Conservation (phyloP, 2,113 vertebrate genomes). For the Sinocyclocheilus grahami region DNA sequence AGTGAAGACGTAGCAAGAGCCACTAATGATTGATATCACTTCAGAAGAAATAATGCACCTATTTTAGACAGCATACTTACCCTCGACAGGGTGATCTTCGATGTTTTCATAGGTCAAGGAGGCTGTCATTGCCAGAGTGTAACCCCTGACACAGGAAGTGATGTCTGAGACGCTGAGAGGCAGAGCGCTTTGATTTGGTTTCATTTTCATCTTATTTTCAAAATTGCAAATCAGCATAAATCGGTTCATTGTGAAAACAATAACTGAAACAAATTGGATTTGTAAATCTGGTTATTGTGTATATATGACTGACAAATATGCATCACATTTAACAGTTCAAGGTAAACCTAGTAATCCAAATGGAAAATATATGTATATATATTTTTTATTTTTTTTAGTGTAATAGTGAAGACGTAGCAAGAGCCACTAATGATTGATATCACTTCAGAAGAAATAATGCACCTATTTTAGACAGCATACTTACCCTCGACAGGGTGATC, state of each 20-base stretch:
- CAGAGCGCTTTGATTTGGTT: slow-evolving; percentile 65
- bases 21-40: background rate
- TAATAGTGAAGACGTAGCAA: background rate
- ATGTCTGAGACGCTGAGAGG: slow-evolving; percentile 86
- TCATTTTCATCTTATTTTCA: background rate
- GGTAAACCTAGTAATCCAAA: background rate
- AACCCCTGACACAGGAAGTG: slow-evolving; percentile 90
- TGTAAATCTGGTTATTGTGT: background rate
- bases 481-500: slow-evolving; percentile 87
- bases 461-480: slow-evolving; percentile 27
- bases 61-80: slow-evolving; percentile 67
- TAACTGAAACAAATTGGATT: background rate
- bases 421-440: background rate
- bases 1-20: background rate
- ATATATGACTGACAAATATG: background rate
- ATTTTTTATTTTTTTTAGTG: background rate
- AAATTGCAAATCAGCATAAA: background rate
- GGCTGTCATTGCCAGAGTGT: slow-evolving; percentile 89
- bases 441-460: background rate
- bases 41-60: background rate
- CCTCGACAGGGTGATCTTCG: slow-evolving; percentile 86
- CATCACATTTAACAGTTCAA: background rate
- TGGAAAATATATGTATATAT: too few species aligned
- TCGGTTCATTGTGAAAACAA: background rate
- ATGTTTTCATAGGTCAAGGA: slow-evolving; percentile 92